phyloP scores from a whole-genome alignment of 2,797 vertebrate species.

The Psittacula echo region DNA sequence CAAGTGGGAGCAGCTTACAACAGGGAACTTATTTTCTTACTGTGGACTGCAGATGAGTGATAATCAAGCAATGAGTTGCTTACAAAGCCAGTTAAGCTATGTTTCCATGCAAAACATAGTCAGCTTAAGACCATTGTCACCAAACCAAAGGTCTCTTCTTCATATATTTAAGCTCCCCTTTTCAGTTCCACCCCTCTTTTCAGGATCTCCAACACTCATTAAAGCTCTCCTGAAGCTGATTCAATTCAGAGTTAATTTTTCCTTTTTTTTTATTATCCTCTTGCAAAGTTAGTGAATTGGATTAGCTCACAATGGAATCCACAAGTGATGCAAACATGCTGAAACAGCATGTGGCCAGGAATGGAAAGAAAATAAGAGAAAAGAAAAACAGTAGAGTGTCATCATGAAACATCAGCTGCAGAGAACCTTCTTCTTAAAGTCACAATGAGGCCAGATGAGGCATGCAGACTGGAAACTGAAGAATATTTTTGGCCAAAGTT shows the following conservation, averaged over 20 bases:
- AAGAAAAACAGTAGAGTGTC: background rate
- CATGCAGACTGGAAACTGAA: background rate
- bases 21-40: background rate
- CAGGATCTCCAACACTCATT: background rate
- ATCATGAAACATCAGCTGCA: rapidly evolving
- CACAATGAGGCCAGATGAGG: background rate
- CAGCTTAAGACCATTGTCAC: background rate
- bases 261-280: background rate
- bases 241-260: background rate
- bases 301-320: background rate
- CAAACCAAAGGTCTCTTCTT: background rate
- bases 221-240: background rate
- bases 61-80: background rate
- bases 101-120: background rate
- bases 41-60: background rate
- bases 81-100: background rate
- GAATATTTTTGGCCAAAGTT: background rate
- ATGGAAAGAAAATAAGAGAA: background rate
- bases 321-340: background rate
- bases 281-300: background rate
- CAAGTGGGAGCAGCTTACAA: background rate
- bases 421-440: background rate
- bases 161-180: background rate
- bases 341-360: background rate
- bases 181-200: background rate